Base-by-base conservation (phyloP, 35 echinoderm and acorn worm species). In the Diadema setosum region DNA sequence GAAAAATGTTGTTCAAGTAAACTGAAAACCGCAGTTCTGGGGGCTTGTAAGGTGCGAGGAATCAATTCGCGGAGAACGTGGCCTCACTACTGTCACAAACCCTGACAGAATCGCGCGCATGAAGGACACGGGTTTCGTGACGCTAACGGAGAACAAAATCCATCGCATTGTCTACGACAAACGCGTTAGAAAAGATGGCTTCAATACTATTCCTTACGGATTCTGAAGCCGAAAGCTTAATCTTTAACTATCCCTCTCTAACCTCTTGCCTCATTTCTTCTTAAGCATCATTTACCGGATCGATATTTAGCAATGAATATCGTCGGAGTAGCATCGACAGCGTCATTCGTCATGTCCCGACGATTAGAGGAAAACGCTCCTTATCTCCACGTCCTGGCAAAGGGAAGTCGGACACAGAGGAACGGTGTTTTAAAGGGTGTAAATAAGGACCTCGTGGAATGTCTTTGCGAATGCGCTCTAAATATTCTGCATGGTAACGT, bases 401-500 rank as follows among this genome's bases (percentile, higher is more conserved):
- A 39, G 29, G 91, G 85, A 75, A 70, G 37, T 37, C 63, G 64
- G 21, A 48, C 76, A 37, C 48, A 88, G 26, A 31, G 89, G 27
- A 96, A 85, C 65, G 85, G 45, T 21, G 44, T 96, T 35, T 42
- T 92, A 56, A 25, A 57, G 48, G 46, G 65, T 18, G 73, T 82
- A 24, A 80, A 87, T 29, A 50, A 81, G 27, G 75, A 65, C 30
- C 42, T 96, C 50, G 31, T 96, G 17, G 70, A 63, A 48, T 61
- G 64, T 65, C 5, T 96, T 2, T 89, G 90, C 42, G 89, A 96
- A 83, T 96, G 94, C 48, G 64, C 42, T 9, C 29, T 87, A 16
- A 96, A 96, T 65, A 78, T 89, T 9, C 86, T 96, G 80, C 84
- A 91, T 74, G 75, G 93, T 46, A 91, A 83, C 44, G 89, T 95